phyloP scores from a whole-genome alignment of 2,888 invertebrate genomes.

The Strigamia transsilvanica region DNA sequence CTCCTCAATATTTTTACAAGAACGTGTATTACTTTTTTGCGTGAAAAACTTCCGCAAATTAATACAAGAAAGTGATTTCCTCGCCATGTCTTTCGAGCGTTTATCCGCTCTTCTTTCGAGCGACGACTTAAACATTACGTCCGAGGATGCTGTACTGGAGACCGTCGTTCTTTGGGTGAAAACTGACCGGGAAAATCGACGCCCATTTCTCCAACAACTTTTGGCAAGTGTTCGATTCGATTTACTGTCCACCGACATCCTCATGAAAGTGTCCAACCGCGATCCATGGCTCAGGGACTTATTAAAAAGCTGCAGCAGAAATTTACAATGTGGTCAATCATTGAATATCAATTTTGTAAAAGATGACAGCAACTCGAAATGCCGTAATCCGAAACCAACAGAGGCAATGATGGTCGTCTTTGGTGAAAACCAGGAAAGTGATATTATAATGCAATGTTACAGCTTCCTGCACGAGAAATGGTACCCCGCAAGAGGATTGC shows the following conservation, averaged over 20 bases:
- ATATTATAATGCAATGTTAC: slow-evolving; percentile 51
- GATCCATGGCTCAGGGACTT: slow-evolving; percentile 41
- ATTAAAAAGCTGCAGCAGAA: not conserved
- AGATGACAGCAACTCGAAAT: not conserved
- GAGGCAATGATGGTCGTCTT: slow-evolving; percentile 51
- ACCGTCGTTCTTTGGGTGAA: slow-evolving; percentile 43
- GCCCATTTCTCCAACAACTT: slow-evolving; percentile 18
- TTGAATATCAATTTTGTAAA: not conserved
- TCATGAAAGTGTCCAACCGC: not conserved
- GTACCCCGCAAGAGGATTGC: slow-evolving; percentile 48
- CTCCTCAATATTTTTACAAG: slow-evolving; percentile 51
- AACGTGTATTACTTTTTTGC: slow-evolving; percentile 35
- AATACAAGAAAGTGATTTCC: slow-evolving; percentile 35
- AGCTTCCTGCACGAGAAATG: slow-evolving; percentile 50
- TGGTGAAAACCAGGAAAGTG: slow-evolving; percentile 52
- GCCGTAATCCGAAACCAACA: slow-evolving; percentile 27
- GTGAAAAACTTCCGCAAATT: slow-evolving; percentile 50
- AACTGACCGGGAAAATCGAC: slow-evolving; percentile 38
- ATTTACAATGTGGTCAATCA: not conserved
- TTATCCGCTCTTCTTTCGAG: slow-evolving; percentile 13
- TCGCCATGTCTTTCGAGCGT: slow-evolving; percentile 50
- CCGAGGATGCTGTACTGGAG: slow-evolving; percentile 50
- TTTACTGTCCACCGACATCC: slow-evolving; percentile 22
- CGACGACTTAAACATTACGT: slow-evolving; percentile 48
- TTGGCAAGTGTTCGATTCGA: slow-evolving; percentile 44